Evolutionary conservation across 2,113 vertebrate species (phyloP).

Genomic region (Phalacrocorax carbo): DNA sequence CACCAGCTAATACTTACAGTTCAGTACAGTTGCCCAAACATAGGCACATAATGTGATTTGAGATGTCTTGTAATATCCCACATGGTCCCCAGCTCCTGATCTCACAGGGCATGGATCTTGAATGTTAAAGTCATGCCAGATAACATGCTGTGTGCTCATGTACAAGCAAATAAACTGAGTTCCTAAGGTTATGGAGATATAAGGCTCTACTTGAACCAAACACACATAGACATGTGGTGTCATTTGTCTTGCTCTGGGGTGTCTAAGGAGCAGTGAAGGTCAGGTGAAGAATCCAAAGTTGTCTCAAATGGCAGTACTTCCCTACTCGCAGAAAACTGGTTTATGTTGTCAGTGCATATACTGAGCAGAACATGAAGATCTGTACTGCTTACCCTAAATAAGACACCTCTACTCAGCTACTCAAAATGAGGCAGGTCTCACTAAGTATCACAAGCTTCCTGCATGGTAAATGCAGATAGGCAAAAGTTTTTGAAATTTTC

Average conservation of each 20-base stretch:
- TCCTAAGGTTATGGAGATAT: neutral
- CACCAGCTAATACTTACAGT: neutral
- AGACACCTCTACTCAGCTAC: neutral
- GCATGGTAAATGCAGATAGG: neutral
- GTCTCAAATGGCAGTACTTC: neutral
- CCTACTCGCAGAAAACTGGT: neutral
- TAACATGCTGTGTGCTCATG: neutral
- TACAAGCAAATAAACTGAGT: neutral
- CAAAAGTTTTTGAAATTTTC: neutral
- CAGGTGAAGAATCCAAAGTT: neutral
- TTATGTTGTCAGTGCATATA: neutral
- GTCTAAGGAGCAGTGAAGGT: neutral
- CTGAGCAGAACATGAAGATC: neutral
- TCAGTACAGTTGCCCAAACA: neutral
- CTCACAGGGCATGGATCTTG: neutral
- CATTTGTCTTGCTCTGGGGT: neutral
- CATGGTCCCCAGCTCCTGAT: neutral
- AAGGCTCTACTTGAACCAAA: neutral
- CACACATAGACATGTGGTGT: neutral
- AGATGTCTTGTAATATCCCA: neutral
- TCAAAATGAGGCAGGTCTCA: neutral
- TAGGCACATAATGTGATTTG: neutral
- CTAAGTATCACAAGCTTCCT: neutral
- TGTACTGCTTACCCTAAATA: neutral
- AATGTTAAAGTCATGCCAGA: neutral